Conservation (phyloP, 2,888 invertebrate species). For the Andricus quercusramuli region DNA sequence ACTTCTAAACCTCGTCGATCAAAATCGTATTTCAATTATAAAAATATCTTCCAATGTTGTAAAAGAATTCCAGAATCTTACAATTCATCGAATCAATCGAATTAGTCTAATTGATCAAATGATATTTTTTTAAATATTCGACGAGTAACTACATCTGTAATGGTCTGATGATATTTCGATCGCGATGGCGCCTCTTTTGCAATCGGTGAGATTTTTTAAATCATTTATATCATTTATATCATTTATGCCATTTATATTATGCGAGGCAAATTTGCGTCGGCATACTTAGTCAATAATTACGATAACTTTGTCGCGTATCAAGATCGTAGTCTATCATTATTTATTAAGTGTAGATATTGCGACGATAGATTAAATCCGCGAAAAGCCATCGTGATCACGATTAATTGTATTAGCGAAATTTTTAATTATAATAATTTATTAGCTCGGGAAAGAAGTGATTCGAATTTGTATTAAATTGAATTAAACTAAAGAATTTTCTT, state of each 20-base stretch:
- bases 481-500: neutral
- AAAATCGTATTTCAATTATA: neutral
- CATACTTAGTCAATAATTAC: constrained; percentile 3
- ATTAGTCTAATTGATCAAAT: neutral
- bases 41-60: neutral
- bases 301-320: neutral
- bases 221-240: constrained; percentile 1
- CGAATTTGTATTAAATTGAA: neutral
- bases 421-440: constrained; percentile 19
- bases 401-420: constrained; percentile 17
- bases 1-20: neutral
- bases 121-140: neutral
- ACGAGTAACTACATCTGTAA: neutral
- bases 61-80: neutral
- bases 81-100: neutral
- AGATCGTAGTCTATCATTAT: neutral
- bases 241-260: neutral
- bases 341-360: neutral
- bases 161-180: neutral
- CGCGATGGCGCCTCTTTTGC: neutral
- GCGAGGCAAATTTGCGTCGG: neutral
- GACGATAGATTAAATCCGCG: neutral
- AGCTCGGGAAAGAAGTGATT: constrained; percentile 2
- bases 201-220: neutral
- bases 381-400: neutral